These are phyloP conservation scores for Brachionus sp. DNA, from an alignment of 1,140 invertebrate genomes.

Conservation along the genomic window DNA sequence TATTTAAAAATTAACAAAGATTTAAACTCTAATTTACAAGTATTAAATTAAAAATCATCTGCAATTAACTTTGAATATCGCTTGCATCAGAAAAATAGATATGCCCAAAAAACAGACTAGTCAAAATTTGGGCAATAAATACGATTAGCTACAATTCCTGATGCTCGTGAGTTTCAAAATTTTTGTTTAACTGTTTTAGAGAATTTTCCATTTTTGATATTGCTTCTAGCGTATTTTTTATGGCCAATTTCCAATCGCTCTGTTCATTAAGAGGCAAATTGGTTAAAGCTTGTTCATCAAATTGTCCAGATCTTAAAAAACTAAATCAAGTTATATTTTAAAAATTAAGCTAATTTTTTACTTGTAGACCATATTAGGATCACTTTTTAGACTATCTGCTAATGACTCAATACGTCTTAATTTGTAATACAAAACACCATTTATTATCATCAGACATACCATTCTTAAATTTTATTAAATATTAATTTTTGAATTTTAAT, in stretches of 20 bases:
- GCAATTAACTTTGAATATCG: not conserved
- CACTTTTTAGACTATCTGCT: conserved; percentile 34
- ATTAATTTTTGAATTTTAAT: not conserved
- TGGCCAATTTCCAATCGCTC: not conserved
- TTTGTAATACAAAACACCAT: conserved; percentile 42
- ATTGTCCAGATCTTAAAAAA: conserved; percentile 1
- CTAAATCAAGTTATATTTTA: not conserved
- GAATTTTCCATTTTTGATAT: conserved; percentile 25
- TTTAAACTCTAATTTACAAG: not conserved
- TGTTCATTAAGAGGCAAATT: not conserved
- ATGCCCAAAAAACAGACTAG: not conserved
- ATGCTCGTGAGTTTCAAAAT: not conserved
- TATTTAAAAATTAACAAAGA: not conserved
- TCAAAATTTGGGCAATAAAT: not conserved
- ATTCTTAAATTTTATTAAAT: not conserved
- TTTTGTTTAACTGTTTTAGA: conserved; percentile 16
- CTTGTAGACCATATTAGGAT: conserved; percentile 6
- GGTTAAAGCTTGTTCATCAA: not conserved
- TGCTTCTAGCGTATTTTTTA: conserved; percentile 15
- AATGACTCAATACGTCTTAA: conserved; percentile 33
- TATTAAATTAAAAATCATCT: not conserved
- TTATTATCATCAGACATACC: conserved; percentile 38
- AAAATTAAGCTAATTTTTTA: not conserved
- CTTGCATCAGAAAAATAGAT: too few species aligned
- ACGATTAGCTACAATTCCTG: not conserved